Percentiles rank a stretch among this genome's conserved stretches.
phyloP scores from a whole-genome alignment of 2,888 invertebrate species.

The Barypeithes pellucidus region DNA sequence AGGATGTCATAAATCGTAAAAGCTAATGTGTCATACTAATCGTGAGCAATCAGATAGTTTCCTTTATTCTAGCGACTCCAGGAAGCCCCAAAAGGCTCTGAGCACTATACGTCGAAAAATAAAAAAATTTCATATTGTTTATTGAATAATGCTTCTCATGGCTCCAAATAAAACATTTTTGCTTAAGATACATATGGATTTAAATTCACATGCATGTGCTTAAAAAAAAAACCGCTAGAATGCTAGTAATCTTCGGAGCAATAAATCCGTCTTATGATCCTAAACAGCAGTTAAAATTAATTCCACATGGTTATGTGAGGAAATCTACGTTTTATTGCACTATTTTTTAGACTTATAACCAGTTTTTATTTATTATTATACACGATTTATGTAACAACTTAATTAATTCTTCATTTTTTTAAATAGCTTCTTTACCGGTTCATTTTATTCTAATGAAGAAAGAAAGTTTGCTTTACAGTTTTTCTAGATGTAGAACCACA shows the following conservation, averaged over 20 bases:
- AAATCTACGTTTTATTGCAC: not conserved
- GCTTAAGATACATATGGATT: not conserved
- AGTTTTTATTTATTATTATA: not conserved
- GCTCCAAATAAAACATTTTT: no score
- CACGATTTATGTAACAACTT: not conserved
- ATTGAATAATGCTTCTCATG: no score
- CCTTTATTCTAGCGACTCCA: not conserved
- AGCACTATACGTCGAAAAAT: no score
- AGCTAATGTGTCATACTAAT: not conserved
- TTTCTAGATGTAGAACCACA: no score
- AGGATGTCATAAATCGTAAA: conserved; percentile 28
- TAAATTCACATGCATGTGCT: not conserved
- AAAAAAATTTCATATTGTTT: no score
- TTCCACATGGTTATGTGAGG: not conserved
- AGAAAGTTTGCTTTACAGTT: no score
- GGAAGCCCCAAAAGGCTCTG: no score
- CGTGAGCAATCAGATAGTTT: not conserved
- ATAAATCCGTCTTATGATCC: not conserved
- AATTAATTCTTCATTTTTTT: not conserved
- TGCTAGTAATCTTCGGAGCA: not conserved
- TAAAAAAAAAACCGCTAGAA: not conserved
- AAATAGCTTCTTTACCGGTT: no score
- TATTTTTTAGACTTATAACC: not conserved
- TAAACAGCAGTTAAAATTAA: no score
- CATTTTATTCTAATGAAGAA: no score